phyloP scores from a whole-genome alignment of 1,140 invertebrate species.

The Acyrthosiphon pisum region DNA sequence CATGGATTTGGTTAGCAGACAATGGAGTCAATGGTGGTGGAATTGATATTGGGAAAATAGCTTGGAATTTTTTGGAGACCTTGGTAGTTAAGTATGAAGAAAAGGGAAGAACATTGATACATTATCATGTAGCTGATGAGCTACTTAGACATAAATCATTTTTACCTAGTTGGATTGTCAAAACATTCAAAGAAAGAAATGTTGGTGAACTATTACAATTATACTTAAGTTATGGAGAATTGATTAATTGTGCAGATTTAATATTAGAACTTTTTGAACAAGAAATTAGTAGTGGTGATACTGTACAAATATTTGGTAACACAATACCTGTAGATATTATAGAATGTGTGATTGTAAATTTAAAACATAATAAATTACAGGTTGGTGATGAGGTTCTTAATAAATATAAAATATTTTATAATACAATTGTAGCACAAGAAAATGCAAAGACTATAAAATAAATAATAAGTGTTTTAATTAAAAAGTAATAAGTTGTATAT shows the following conservation, averaged over 20 bases:
- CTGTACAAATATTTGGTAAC: not conserved
- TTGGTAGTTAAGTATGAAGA: slow-evolving; percentile 43
- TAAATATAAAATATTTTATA: slow-evolving; percentile 44
- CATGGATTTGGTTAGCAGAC: slow-evolving; percentile 44
- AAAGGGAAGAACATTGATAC: slow-evolving; percentile 17
- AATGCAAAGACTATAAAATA: not conserved
- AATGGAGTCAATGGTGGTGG: slow-evolving; percentile 37
- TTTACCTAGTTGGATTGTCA: slow-evolving; percentile 48
- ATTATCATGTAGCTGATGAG: slow-evolving; percentile 51
- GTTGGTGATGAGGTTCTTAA: slow-evolving; percentile 31
- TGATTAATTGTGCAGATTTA: slow-evolving; percentile 41
- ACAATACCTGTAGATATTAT: slow-evolving; percentile 44
- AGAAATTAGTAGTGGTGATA: not conserved
- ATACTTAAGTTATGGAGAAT: slow-evolving; percentile 51
- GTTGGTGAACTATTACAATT: slow-evolving; percentile 36
- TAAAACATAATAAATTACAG: slow-evolving; percentile 48
- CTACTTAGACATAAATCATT: slow-evolving; percentile 44
- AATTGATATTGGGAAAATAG: slow-evolving; percentile 48
- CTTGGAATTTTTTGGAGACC: slow-evolving; percentile 53
- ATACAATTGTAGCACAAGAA: slow-evolving; percentile 28
- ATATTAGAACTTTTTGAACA: slow-evolving; percentile 43
- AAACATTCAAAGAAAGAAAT: slow-evolving; percentile 46
- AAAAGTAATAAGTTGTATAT: not conserved
- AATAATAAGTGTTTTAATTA: not conserved
- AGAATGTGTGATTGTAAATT: slow-evolving; percentile 38